Evolutionary conservation across 2,797 vertebrate genomes (phyloP).

Genomic region (Lindbergichthys nudifrons): DNA sequence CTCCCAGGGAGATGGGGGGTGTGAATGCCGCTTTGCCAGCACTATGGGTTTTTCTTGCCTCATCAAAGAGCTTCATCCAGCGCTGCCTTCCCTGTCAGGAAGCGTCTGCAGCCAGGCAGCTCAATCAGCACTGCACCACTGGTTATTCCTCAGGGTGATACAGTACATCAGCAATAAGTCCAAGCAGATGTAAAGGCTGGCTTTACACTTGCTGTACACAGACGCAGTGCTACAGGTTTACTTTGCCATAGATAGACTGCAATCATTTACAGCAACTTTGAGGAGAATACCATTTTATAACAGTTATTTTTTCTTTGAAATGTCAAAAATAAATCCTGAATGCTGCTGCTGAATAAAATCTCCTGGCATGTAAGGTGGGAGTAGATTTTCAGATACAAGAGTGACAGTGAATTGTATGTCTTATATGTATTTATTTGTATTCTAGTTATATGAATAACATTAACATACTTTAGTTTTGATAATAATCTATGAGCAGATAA

Average conservation of each 20-base stretch:
- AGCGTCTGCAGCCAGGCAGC: constrained; percentile 58
- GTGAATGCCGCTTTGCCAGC: constrained; percentile 52
- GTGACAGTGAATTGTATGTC: background rate
- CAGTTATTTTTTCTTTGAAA: constrained; percentile 25
- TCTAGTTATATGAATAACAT: background rate
- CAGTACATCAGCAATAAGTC: constrained; percentile 58
- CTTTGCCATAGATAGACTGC: constrained; percentile 25
- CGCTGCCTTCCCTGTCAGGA: constrained; percentile 53
- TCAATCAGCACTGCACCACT: constrained; percentile 67
- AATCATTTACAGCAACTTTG: constrained; percentile 46
- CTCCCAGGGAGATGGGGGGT: constrained; percentile 43
- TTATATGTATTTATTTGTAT: constrained; percentile 4
- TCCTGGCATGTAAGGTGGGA: background rate
- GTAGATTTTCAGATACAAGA: constrained; percentile 16
- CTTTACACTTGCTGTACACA: constrained; percentile 53
- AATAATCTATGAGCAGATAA: too few relatives aligned
- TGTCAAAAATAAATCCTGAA: constrained; percentile 26
- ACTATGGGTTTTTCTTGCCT: constrained; percentile 50
- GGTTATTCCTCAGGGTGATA: constrained; percentile 68
- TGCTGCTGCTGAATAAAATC: constrained; percentile 13
- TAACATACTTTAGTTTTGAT: background rate
- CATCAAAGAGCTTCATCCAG: constrained; percentile 68
- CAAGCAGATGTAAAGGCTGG: constrained; percentile 66
- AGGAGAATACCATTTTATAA: constrained; percentile 27
- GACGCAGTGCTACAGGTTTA: constrained; percentile 37